Evolutionary conservation across 2,113 vertebrate species (phyloP).

Genomic region (Cyprinodon tularosa): DNA sequence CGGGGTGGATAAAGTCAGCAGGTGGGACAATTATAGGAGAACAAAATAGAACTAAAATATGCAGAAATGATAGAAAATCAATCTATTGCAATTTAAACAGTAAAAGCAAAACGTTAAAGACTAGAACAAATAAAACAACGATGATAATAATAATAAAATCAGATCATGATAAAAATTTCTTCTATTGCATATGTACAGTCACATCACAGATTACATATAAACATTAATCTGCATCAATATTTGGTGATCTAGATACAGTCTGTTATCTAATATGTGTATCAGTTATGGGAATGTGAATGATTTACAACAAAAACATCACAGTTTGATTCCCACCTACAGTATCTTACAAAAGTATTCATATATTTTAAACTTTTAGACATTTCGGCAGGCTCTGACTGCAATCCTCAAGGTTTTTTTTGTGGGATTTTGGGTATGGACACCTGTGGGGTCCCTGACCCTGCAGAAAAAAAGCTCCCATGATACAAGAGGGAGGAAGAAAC

Average conservation of each 20-base stretch:
- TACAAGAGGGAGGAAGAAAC: not conserved
- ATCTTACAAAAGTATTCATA: not conserved
- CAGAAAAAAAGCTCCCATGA: not conserved
- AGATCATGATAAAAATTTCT: not conserved
- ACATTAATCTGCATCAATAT: not conserved
- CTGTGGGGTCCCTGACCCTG: not conserved
- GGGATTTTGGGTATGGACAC: not conserved
- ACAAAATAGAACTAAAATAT: slow-evolving; percentile 6
- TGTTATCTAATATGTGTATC: slow-evolving; percentile 21
- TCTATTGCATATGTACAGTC: not conserved
- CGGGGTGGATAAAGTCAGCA: slow-evolving; percentile 73
- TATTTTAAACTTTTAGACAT: not conserved
- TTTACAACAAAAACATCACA: slow-evolving; percentile 7
- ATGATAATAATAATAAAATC: not conserved
- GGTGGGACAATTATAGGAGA: slow-evolving; percentile 28
- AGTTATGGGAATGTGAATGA: slow-evolving; percentile 17
- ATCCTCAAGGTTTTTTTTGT: not conserved
- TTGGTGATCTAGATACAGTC: not conserved
- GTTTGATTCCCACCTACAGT: slow-evolving; percentile 5
- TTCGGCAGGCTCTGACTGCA: not conserved
- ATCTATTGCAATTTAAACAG: not conserved
- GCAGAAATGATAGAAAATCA: slow-evolving; percentile 5
- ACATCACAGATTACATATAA: not conserved
- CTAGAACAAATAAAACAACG: not conserved
- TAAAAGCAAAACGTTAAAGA: not conserved